Evolutionary conservation across 1,140 invertebrate genomes (phyloP).

Genomic region (Diorhabda sublineata): DNA sequence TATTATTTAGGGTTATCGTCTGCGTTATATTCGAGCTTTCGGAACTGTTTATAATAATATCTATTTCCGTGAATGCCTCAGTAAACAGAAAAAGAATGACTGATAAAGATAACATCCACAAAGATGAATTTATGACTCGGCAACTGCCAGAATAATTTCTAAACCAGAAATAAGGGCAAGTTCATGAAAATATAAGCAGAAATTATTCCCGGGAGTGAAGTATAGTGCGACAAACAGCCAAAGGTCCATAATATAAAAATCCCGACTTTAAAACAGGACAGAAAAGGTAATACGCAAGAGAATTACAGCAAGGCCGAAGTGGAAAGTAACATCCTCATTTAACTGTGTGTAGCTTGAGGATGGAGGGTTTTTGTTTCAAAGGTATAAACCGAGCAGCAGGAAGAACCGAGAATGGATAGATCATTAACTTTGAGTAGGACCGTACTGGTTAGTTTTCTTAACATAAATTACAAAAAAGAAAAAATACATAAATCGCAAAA

Average conservation of each 20-base stretch:
- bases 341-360: background rate
- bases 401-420: background rate
- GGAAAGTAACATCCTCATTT: slow-evolving; percentile 2
- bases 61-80: background rate
- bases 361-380: background rate
- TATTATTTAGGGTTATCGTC: too few relatives aligned
- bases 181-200: slow-evolving; percentile 2
- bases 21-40: too few relatives aligned
- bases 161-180: background rate
- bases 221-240: background rate
- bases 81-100: background rate
- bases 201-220: background rate
- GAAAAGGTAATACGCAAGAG: background rate
- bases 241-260: background rate
- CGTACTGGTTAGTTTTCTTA: background rate
- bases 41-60: too few relatives aligned
- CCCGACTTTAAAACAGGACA: background rate
- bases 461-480: too few relatives aligned
- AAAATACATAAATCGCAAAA: too few relatives aligned
- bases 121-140: background rate
- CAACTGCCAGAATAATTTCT: background rate
- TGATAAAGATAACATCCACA: background rate
- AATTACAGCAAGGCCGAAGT: background rate
- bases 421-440: background rate
- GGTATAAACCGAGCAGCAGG: background rate